A percentile compares a stretch with the other conserved stretches of the same genome.
Conservation (phyloP, 2,113 vertebrate species). For the Ceyx cyanopectus region DNA sequence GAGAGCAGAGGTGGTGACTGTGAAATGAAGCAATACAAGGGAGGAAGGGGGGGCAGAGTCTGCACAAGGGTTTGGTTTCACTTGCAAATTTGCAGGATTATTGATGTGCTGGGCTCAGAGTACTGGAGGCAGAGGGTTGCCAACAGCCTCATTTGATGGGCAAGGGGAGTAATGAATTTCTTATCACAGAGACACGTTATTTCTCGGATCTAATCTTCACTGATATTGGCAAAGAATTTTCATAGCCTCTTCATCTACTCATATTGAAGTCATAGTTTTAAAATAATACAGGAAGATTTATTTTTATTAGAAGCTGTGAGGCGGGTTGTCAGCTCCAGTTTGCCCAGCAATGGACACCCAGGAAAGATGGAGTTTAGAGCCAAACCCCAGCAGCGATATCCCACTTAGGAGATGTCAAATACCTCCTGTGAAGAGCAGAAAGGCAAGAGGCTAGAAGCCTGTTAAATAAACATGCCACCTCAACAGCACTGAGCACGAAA, state of each 20-base stretch:
- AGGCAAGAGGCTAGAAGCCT: background rate
- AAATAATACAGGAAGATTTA: slow-evolving; percentile 11
- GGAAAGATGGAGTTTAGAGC: background rate
- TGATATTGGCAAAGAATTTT: slow-evolving; percentile 8
- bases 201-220: slow-evolving; percentile 17
- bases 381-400: background rate
- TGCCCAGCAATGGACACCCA: background rate
- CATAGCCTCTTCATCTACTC: slow-evolving; percentile 18
- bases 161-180: slow-evolving; percentile 40
- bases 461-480: background rate
- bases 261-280: background rate
- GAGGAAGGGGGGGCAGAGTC: background rate
- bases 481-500: background rate
- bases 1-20: background rate
- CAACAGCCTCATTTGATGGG: background rate
- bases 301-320: background rate
- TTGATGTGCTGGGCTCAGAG: background rate
- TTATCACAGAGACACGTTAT: background rate
- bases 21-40: fast-evolving
- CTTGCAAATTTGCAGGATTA: background rate
- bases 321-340: background rate
- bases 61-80: background rate
- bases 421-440: background rate
- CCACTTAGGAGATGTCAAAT: background rate
- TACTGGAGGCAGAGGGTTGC: background rate